Evolutionary conservation across 1,140 invertebrate species (phyloP).

Genomic region (Papilio polytes): DNA sequence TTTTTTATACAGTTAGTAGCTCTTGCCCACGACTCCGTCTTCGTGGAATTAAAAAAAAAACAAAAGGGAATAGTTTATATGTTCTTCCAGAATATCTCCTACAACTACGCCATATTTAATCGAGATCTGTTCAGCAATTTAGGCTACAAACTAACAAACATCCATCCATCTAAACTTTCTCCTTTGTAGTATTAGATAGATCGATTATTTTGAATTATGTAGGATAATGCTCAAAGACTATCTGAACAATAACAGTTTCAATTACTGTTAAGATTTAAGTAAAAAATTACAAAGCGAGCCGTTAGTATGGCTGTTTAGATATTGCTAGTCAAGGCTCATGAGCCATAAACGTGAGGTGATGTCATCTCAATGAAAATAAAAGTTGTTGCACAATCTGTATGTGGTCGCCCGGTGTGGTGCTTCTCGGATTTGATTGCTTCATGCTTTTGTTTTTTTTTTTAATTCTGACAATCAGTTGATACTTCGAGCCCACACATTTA

Average conservation of each 20-base stretch:
- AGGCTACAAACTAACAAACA: too few species aligned
- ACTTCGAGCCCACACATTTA: neutral
- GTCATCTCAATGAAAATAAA: conserved; percentile 54
- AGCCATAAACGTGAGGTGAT: conserved; percentile 38
- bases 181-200: too few species aligned
- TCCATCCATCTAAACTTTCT: too few species aligned
- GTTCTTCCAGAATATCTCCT: too few species aligned
- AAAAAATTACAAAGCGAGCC: neutral
- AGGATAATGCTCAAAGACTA: too few species aligned
- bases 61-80: too few species aligned
- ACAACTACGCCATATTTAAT: too few species aligned
- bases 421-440: conserved; percentile 2
- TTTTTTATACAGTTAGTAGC: too few species aligned
- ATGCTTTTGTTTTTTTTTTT: neutral
- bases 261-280: neutral
- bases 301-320: neutral
- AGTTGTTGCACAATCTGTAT: conserved; percentile 45
- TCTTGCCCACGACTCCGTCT: too few species aligned
- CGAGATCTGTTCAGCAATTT: too few species aligned
- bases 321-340: neutral
- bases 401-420: neutral
- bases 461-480: neutral
- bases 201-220: too few species aligned
- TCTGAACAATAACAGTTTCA: neutral
- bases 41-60: too few species aligned